These are phyloP conservation scores for Cantharis nigra DNA, from an alignment of 2,888 invertebrate species.

Conservation along the genomic window DNA sequence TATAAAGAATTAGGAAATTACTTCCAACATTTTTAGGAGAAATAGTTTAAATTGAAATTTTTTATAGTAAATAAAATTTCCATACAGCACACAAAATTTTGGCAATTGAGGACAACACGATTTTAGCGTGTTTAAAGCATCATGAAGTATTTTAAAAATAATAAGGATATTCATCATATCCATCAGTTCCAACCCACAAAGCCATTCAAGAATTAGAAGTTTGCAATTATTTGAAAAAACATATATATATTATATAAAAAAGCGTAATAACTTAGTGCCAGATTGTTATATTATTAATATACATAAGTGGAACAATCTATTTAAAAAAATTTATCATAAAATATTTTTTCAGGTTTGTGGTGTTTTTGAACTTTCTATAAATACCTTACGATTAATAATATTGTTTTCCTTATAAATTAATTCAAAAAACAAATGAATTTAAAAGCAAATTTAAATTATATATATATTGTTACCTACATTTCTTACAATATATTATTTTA, in stretches of 20 bases:
- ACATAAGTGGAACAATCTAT: neutral
- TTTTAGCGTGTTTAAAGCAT: neutral
- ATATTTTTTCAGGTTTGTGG: neutral
- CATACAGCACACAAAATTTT: neutral
- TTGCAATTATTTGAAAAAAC: neutral
- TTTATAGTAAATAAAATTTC: neutral
- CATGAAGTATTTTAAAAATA: neutral
- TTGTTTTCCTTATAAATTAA: neutral
- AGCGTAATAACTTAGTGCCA: neutral
- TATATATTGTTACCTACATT: neutral
- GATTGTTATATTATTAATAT: neutral
- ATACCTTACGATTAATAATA: neutral
- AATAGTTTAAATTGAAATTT: neutral
- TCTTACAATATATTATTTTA: neutral
- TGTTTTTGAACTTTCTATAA: neutral
- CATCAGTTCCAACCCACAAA: neutral
- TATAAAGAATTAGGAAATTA: neutral
- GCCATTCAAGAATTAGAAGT: neutral
- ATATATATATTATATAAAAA: neutral
- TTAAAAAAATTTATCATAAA: neutral
- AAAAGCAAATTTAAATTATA: neutral
- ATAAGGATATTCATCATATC: neutral
- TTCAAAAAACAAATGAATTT: neutral
- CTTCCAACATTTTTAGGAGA: neutral
- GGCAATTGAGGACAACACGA: neutral